A percentile compares a stretch with the other conserved stretches of the same genome.
These are phyloP conservation scores for Cynaeus angustus DNA, from an alignment of 2,888 invertebrate genomes.

Conservation along the genomic window DNA sequence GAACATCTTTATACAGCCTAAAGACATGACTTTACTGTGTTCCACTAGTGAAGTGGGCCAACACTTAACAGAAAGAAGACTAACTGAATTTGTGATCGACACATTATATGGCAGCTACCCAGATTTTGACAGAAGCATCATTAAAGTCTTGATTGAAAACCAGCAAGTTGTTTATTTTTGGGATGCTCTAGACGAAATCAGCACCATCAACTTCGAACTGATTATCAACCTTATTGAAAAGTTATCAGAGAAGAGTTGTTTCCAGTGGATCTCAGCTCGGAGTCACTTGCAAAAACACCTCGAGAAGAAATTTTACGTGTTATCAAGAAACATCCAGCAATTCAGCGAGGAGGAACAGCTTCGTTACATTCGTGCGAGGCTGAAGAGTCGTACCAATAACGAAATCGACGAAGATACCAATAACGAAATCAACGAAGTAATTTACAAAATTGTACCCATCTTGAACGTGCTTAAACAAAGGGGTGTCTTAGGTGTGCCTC, in stretches of 20 bases:
- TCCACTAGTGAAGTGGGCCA: not conserved
- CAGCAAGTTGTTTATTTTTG: slow-evolving; percentile 17
- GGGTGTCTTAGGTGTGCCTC: slow-evolving; percentile 20
- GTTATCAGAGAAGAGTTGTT: not conserved
- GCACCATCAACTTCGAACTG: not conserved
- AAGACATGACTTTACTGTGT: slow-evolving; percentile 12
- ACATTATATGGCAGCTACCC: not conserved
- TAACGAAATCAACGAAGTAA: slow-evolving; percentile 10
- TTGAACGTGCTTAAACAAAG: slow-evolving; percentile 4
- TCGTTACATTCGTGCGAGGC: slow-evolving; percentile 10
- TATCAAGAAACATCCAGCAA: slow-evolving; percentile 16
- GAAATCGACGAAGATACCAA: too few relatives aligned
- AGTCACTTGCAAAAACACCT: slow-evolving; percentile 17
- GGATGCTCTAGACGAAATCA: slow-evolving; percentile 28
- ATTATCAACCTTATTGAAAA: slow-evolving; percentile 6
- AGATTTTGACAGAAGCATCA: not conserved
- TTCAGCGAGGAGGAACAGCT: slow-evolving; percentile 19
- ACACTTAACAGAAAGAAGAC: not conserved
- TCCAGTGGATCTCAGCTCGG: slow-evolving; percentile 27
- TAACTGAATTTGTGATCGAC: slow-evolving; percentile 1
- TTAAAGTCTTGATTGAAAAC: slow-evolving; percentile 12
- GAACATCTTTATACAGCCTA: not conserved
- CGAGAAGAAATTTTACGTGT: slow-evolving; percentile 15
- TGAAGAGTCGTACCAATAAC: not conserved
- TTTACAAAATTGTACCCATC: slow-evolving; percentile 10